These are phyloP conservation scores for Gymnogyps californianus DNA, from an alignment of 2,113 vertebrate genomes.

Conservation along the genomic window DNA sequence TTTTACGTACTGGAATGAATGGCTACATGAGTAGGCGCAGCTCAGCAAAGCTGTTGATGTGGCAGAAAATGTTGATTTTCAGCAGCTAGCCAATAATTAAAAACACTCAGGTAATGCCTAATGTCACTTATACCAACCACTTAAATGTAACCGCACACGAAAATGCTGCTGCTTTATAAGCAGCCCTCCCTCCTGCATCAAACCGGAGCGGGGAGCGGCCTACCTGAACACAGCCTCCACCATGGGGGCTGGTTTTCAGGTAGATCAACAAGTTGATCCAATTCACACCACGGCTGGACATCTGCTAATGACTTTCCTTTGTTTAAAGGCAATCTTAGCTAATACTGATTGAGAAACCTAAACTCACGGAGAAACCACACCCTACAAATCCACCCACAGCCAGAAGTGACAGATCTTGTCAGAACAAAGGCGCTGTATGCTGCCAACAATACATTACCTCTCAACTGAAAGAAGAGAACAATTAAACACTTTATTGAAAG, in stretches of 20 bases:
- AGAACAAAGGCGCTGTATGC: not conserved
- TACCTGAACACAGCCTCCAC: not conserved
- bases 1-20: not conserved
- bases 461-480: conserved; percentile 7
- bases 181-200: not conserved
- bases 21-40: not conserved
- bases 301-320: not conserved
- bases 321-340: not conserved
- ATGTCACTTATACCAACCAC: not conserved
- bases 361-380: not conserved
- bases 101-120: not conserved
- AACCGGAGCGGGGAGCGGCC: accelerated
- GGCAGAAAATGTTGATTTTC: not conserved
- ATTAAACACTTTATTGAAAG: conserved; percentile 54
- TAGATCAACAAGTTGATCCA: not conserved
- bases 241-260: accelerated
- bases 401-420: not conserved
- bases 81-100: not conserved
- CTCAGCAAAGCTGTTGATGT: not conserved
- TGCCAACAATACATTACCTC: conserved; percentile 50
- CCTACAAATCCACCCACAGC: not conserved
- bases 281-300: not conserved
- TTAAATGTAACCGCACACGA: not conserved
- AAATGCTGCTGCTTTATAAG: not conserved
- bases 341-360: not conserved